Evolutionary conservation across 2,113 vertebrate species (phyloP).

Genomic region (Halichoeres trimaculatus): DNA sequence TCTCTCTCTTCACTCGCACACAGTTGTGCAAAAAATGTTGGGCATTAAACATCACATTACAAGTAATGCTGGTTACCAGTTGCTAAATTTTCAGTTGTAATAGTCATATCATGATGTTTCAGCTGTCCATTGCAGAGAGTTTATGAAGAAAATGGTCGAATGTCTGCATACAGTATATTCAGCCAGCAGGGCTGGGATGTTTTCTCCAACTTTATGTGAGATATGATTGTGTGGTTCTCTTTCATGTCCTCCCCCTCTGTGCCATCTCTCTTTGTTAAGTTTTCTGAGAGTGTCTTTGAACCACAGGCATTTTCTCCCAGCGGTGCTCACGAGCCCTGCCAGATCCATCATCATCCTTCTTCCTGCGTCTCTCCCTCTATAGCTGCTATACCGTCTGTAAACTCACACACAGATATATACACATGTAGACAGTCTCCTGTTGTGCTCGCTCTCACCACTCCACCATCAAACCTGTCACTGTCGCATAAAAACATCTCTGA

Average conservation of each 20-base stretch:
- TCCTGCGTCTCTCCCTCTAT: conserved; percentile 57
- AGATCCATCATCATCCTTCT: conserved; percentile 73
- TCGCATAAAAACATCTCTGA: conserved; percentile 30
- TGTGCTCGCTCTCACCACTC: conserved; percentile 49
- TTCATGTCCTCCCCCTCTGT: conserved; percentile 74
- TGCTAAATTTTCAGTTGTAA: not conserved
- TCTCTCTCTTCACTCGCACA: not conserved
- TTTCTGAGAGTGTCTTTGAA: conserved; percentile 77
- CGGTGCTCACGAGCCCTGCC: conserved; percentile 62
- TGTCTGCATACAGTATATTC: conserved; percentile 40
- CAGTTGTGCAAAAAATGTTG: not conserved
- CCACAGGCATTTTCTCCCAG: conserved; percentile 76
- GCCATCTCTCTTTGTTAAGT: conserved; percentile 78
- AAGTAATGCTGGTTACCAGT: not conserved
- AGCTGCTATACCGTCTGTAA: conserved; percentile 54
- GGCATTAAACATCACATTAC: not conserved
- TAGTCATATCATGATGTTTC: not conserved
- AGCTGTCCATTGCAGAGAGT: not conserved
- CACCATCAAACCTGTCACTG: conserved; percentile 56
- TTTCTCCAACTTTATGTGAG: conserved; percentile 74
- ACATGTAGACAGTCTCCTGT: conserved; percentile 57
- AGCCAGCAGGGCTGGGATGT: conserved; percentile 53
- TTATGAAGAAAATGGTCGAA: conserved; percentile 47
- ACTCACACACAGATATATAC: conserved; percentile 41
- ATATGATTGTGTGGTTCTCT: conserved; percentile 72